phyloP scores from a whole-genome alignment of 2,113 vertebrate genomes.

The Piaya cayana region DNA sequence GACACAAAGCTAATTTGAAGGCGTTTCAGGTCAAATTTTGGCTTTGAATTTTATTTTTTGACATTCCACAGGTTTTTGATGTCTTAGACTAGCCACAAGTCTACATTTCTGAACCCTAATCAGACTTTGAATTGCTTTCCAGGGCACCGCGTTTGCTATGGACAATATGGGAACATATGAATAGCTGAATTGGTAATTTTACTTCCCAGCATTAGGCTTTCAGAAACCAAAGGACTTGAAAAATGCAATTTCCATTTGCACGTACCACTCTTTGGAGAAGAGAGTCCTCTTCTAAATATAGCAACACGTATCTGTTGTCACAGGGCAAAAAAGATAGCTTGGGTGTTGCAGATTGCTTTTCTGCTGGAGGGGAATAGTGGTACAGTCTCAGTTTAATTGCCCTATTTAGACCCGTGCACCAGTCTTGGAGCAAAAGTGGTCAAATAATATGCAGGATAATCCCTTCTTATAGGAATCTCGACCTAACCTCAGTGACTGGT shows the following conservation, averaged over 20 bases:
- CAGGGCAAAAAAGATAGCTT: not conserved
- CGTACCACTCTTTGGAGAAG: not conserved
- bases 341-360: not conserved
- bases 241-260: not conserved
- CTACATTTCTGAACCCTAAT: not conserved
- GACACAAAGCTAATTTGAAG: not conserved
- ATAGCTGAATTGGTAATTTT: not conserved
- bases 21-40: not conserved
- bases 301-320: not conserved
- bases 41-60: not conserved
- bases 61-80: not conserved
- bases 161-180: not conserved
- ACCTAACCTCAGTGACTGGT: constrained; percentile 30
- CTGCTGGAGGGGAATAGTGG: not conserved
- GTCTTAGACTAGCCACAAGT: not conserved
- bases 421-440: not conserved
- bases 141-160: accelerated
- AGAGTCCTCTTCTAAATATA: not conserved
- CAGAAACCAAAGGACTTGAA: not conserved
- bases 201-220: accelerated
- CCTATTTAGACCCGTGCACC: not conserved
- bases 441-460: constrained; percentile 25
- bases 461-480: constrained; percentile 24
- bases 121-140: not conserved
- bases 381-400: not conserved